These are phyloP conservation scores for Campylomormyrus numenius DNA, from an alignment of 2,113 vertebrate genomes.

Conservation along the genomic window DNA sequence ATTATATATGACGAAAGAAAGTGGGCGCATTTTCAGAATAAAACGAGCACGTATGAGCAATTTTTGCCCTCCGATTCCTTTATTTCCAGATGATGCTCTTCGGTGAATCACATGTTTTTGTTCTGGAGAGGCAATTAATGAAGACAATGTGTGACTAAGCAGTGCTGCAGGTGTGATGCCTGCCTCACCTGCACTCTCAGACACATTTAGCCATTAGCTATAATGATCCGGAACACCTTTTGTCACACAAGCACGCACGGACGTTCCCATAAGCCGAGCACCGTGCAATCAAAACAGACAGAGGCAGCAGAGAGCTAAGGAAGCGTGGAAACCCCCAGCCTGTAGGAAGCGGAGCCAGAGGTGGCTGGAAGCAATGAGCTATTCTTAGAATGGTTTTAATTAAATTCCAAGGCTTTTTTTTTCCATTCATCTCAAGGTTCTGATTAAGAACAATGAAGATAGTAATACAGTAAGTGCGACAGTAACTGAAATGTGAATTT, in stretches of 20 bases:
- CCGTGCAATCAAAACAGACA: neutral
- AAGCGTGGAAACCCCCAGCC: slow-evolving; percentile 11
- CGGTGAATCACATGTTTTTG: neutral
- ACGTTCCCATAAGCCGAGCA: neutral
- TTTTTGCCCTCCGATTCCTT: neutral
- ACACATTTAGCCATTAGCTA: neutral
- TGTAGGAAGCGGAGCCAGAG: neutral
- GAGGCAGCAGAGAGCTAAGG: neutral
- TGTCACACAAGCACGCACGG: neutral
- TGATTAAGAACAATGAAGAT: slow-evolving; percentile 24
- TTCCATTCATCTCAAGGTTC: slow-evolving; percentile 31
- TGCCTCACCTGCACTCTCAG: neutral
- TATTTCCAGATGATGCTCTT: neutral
- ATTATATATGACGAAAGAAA: neutral
- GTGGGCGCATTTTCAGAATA: neutral
- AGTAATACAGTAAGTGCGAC: neutral
- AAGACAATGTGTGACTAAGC: neutral
- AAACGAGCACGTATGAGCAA: neutral
- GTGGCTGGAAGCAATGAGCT: slow-evolving; percentile 13
- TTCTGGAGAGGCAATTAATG: neutral
- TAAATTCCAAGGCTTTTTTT: slow-evolving; percentile 29
- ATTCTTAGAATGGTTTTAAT: slow-evolving; percentile 34
- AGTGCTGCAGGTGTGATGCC: neutral
- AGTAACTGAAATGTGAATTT: neutral
- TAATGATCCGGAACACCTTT: neutral